Conservation (phyloP, 2,113 vertebrate genomes). For the Pterocles burchelli region DNA sequence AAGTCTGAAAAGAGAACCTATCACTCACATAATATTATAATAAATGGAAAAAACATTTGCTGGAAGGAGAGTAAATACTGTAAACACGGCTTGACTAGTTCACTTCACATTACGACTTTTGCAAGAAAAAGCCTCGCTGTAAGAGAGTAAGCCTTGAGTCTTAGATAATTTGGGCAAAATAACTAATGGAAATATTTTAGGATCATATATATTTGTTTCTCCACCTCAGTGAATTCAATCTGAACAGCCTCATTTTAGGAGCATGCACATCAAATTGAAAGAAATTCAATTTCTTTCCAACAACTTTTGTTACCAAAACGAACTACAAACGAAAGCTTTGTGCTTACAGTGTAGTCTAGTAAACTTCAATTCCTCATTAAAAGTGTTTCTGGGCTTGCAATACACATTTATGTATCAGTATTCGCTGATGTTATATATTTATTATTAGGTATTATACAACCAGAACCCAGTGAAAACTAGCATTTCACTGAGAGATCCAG, state of each 20-base stretch:
- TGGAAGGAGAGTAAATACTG: neutral
- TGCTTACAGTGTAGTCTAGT: neutral
- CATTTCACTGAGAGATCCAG: neutral
- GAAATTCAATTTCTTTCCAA: neutral
- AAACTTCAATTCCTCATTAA: neutral
- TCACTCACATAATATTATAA: fast-evolving
- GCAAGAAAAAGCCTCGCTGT: neutral
- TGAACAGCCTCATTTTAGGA: neutral
- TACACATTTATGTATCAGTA: neutral
- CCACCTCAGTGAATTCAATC: neutral
- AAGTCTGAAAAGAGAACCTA: neutral
- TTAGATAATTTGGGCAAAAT: neutral
- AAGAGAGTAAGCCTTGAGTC: neutral
- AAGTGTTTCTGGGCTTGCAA: neutral
- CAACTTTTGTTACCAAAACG: neutral
- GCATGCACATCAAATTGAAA: neutral
- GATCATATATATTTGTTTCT: neutral
- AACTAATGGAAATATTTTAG: neutral
- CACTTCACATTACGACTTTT: neutral
- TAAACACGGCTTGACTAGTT: neutral
- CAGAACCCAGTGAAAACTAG: neutral
- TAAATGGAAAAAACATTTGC: neutral
- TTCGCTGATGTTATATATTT: neutral
- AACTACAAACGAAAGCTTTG: neutral
- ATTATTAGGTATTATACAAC: neutral